Percentiles rank a stretch among this genome's conserved stretches.
Conservation (phyloP, 2,113 vertebrate genomes). For the Camelus dromedarius region DNA sequence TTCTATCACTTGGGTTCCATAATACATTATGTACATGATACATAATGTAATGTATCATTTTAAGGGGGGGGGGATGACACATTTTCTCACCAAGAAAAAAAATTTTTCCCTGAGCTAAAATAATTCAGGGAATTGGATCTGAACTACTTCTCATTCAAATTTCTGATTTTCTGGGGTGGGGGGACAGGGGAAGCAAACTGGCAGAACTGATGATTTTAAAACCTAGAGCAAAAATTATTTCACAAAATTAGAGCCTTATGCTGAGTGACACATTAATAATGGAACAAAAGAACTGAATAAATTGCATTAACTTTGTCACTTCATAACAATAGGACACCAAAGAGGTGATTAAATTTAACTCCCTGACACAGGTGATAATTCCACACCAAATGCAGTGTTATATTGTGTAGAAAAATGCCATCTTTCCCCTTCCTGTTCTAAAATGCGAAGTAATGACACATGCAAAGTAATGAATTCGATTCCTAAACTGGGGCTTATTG, state of each 20-base stretch:
- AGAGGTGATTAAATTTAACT: slow-evolving; percentile 66
- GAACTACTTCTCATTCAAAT: slow-evolving; percentile 44
- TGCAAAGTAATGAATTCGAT: slow-evolving; percentile 3
- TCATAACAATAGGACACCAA: slow-evolving; percentile 62
- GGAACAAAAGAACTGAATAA: slow-evolving; percentile 61
- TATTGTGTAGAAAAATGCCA: neutral
- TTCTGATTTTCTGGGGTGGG: neutral
- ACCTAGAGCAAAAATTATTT: slow-evolving; percentile 68
- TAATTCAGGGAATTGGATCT: slow-evolving; percentile 31
- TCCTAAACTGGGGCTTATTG: neutral
- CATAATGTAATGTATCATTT: neutral
- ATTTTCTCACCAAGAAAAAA: neutral
- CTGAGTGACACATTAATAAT: slow-evolving; percentile 73
- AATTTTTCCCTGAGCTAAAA: neutral
- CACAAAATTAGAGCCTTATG: slow-evolving; percentile 65
- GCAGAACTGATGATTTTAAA: slow-evolving; percentile 60
- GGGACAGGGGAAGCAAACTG: neutral
- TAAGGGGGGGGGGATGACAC: neutral
- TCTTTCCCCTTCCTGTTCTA: slow-evolving; percentile 22
- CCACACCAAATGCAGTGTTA: neutral
- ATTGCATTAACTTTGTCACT: slow-evolving; percentile 69
- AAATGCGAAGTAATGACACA: slow-evolving; percentile 47
- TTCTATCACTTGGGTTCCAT: neutral
- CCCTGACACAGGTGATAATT: slow-evolving; percentile 58
- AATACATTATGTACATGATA: too few relatives aligned